These are phyloP conservation scores for Drosophila malerkotliana DNA, from an alignment of 1,140 invertebrate species.

Conservation along the genomic window DNA sequence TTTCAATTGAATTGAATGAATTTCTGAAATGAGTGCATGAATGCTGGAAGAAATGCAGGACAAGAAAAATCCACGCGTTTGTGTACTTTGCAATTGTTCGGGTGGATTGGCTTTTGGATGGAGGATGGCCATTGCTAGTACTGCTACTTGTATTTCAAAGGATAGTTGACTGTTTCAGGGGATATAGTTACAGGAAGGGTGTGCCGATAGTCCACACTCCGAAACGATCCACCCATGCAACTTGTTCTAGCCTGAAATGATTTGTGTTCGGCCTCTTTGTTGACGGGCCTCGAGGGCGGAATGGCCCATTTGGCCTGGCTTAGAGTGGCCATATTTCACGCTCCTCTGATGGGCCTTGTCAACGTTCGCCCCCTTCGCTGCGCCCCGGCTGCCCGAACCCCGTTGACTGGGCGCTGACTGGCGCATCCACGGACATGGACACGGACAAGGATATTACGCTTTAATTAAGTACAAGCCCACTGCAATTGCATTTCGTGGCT, in stretches of 20 bases:
- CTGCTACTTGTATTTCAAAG: no score
- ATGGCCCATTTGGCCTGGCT: conserved; percentile 53
- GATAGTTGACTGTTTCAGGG: no score
- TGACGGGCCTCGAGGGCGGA: conserved; percentile 41
- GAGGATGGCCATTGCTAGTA: not conserved
- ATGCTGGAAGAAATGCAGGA: conserved; percentile 32
- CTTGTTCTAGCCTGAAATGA: conserved; percentile 40
- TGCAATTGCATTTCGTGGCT: conserved; percentile 47
- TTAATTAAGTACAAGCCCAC: conserved; percentile 62
- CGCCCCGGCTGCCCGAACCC: not conserved
- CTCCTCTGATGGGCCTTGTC: conserved; percentile 66
- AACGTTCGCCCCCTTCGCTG: conserved; percentile 28
- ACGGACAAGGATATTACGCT: conserved; percentile 48
- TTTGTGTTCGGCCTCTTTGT: conserved; percentile 53
- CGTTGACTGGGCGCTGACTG: no score
- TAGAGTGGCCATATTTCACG: conserved; percentile 63
- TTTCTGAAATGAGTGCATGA: conserved; percentile 66
- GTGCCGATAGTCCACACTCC: not conserved
- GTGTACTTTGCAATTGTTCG: not conserved
- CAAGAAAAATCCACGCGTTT: conserved; percentile 21
- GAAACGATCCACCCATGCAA: conserved; percentile 3
- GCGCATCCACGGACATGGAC: not conserved
- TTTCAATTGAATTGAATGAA: conserved; percentile 81
- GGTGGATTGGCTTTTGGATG: not conserved
- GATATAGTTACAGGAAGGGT: not conserved